These are phyloP conservation scores for Mimumesa dahlbomi DNA, from an alignment of 2,888 invertebrate genomes.

Conservation along the genomic window DNA sequence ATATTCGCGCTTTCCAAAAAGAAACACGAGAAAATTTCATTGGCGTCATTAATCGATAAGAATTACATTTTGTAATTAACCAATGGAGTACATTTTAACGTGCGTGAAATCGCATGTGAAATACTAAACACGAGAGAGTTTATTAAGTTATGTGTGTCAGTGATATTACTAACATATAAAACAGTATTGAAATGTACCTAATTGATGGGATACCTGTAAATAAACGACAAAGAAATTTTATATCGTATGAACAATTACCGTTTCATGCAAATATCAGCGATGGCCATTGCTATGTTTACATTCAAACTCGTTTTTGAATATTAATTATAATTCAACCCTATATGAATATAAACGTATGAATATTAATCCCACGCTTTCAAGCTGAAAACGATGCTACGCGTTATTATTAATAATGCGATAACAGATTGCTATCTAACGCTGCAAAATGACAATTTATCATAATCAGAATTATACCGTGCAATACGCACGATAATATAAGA, in stretches of 20 bases:
- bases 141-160: background rate
- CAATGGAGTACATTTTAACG: too few species aligned
- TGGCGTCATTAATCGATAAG: background rate
- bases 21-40: slow-evolving; percentile 7
- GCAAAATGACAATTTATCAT: slow-evolving; percentile 7
- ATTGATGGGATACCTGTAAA: slow-evolving; percentile 12
- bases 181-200: too few species aligned
- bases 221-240: too few species aligned
- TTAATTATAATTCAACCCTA: slow-evolving; percentile 36
- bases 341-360: slow-evolving; percentile 21
- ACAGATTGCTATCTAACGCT: slow-evolving; percentile 5
- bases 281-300: slow-evolving; percentile 5
- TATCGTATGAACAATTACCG: slow-evolving; percentile 19
- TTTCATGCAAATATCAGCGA: slow-evolving; percentile 37
- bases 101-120: background rate
- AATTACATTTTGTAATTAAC: slow-evolving; percentile 8
- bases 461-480: slow-evolving; percentile 27
- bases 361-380: slow-evolving; percentile 42
- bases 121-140: slow-evolving; percentile 2
- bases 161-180: too few species aligned
- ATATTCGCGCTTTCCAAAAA: slow-evolving; percentile 9
- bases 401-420: slow-evolving; percentile 33
- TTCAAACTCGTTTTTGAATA: slow-evolving; percentile 33
- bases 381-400: slow-evolving; percentile 22
- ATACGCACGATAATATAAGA: too few species aligned